Conservation (phyloP, 2,888 invertebrate species). For the Amiota mariae region DNA sequence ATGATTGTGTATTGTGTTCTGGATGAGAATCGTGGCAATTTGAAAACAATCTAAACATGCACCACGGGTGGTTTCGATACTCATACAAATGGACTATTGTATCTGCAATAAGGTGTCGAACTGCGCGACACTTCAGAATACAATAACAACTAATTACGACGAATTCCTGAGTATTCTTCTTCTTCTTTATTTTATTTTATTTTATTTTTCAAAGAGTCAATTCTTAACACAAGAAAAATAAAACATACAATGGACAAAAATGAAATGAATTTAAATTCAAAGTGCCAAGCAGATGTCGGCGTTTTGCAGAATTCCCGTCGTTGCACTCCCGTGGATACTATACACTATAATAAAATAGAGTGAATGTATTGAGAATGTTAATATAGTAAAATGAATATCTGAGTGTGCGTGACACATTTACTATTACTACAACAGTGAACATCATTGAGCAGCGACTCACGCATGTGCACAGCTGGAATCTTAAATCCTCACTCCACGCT, state of each 20-base stretch:
- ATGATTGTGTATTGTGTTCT: constrained; percentile 3
- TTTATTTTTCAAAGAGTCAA: no score
- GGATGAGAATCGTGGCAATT: constrained; percentile 44
- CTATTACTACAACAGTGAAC: background rate
- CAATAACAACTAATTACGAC: constrained; percentile 13
- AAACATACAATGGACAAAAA: background rate
- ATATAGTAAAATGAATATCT: background rate
- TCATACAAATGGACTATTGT: constrained; percentile 43
- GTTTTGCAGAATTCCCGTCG: background rate
- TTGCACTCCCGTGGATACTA: background rate
- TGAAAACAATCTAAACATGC: constrained; percentile 65
- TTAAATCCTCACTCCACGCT: constrained; percentile 8
- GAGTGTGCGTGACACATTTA: background rate
- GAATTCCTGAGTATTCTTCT: background rate
- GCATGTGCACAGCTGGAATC: constrained; percentile 27
- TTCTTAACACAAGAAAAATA: constrained; percentile 1
- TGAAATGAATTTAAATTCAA: constrained; percentile 1
- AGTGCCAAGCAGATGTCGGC: constrained; percentile 7
- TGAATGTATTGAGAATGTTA: background rate
- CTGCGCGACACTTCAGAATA: constrained; percentile 9
- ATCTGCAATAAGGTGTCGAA: background rate
- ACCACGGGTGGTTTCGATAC: constrained; percentile 56
- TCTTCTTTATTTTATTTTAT: no score
- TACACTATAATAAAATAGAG: no score
- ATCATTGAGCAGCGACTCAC: background rate